Percentiles rank a stretch among this genome's conserved stretches.
Conservation (phyloP, 2,888 invertebrate species). For the Trachelus stipa region DNA sequence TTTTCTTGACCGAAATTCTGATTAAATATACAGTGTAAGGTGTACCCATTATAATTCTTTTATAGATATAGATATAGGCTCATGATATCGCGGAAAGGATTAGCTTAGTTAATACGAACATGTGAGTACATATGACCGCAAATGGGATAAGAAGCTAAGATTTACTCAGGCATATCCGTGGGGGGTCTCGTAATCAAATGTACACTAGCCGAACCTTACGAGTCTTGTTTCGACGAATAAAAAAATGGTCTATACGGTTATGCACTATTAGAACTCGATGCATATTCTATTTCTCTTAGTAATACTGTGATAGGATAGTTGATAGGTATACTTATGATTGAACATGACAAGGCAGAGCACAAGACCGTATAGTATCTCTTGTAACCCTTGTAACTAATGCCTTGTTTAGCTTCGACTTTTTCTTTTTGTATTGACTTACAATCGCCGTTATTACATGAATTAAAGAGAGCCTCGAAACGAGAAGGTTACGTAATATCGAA, state of each 20-base stretch:
- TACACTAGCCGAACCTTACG: neutral
- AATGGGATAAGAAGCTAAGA: neutral
- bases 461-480: neutral
- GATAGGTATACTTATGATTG: neutral
- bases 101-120: neutral
- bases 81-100: neutral
- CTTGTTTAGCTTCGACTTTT: neutral
- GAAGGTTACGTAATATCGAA: neutral
- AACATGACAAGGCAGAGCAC: neutral
- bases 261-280: conserved; percentile 1
- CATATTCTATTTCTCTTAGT: neutral
- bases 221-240: neutral
- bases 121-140: neutral
- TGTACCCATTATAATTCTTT: neutral
- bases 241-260: neutral
- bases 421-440: neutral
- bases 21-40: neutral
- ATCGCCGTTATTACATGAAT: neutral
- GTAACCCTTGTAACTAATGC: neutral
- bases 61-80: neutral
- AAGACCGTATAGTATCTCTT: neutral
- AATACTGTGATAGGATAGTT: neutral
- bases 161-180: conserved; percentile 19
- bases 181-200: conserved; percentile 25
- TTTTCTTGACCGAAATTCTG: neutral